Evolutionary conservation across 2,113 vertebrate genomes (phyloP), one percentile per base, ranked within the genome.

Genomic region (Pseudonaja textilis): DNA sequence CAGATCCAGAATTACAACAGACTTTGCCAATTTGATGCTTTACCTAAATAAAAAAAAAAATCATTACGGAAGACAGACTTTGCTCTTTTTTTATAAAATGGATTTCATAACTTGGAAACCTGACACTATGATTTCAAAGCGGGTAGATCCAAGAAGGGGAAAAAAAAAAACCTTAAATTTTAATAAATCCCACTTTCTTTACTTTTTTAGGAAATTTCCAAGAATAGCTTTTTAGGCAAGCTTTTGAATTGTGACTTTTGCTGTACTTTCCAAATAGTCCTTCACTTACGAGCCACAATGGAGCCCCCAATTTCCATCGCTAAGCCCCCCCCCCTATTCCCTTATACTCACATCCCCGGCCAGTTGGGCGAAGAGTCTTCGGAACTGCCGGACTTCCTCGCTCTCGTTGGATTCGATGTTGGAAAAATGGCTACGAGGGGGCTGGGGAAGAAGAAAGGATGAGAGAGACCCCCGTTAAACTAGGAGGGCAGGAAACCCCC

Each of bases 331-430:
- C 2, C 16, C 23, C 81, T n/a, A n/a, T n/a, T 4, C 42, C 42
- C 42, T 61, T 61, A 0, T 26, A 97, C 98, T 98, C 94, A 99
- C 99, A 0, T 99, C 98, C 94, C 99, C 99, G 18, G 99, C 99
- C 20, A 99, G 97, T 87, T 98, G 98, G 89, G 97, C 95, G 95
- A 99, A 98, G 64, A 99, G 98, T 92, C 91, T 96, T 90, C 98
- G 97, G 94, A 99, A 99, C 97, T 98, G 98, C 81, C 96, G 97
- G 56, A 98, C 98, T 92, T 99, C 98, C 0, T 98, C 98, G 0
- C 91, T 98, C 95, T 99, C 99, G 69, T 98, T 97, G 89, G 97
- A 93, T 42, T 97, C 96, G 3, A 96, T 87, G 88, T 96, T 95
- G 88, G 97, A 95, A 88, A 94, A 95, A 89, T 98, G 97, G 74